These are phyloP conservation scores for Cyclophora albipunctata DNA, from an alignment of 2,888 invertebrate species.

Conservation along the genomic window DNA sequence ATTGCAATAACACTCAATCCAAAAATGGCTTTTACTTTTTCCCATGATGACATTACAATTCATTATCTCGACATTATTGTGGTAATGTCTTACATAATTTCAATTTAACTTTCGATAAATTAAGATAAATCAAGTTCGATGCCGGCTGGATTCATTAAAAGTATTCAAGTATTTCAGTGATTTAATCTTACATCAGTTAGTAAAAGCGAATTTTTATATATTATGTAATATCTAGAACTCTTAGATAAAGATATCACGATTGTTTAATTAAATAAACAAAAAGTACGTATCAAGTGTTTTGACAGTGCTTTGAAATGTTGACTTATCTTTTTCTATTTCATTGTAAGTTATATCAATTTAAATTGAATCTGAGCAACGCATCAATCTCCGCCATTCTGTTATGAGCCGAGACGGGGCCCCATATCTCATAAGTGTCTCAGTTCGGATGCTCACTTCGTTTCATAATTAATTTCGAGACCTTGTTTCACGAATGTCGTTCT, in stretches of 20 bases:
- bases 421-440: constrained; percentile 13
- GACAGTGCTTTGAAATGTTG: no score
- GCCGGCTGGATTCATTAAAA: constrained; percentile 29
- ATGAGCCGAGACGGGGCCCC: constrained; percentile 5
- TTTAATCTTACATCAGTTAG: constrained; percentile 16
- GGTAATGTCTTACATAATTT: constrained; percentile 19
- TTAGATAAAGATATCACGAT: no score
- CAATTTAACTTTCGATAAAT: constrained; percentile 27
- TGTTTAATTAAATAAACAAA: no score
- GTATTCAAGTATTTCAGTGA: constrained; percentile 29
- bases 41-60: constrained; percentile 5
- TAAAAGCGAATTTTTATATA: no score
- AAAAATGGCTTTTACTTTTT: neutral
- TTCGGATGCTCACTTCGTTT: constrained; percentile 7
- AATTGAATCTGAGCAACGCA: neutral
- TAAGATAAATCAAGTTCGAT: constrained; percentile 28
- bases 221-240: no score
- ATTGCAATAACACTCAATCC: neutral
- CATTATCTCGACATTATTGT: constrained; percentile 4
- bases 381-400: constrained; percentile 1
- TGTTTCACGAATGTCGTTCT: constrained; percentile 22
- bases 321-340: no score
- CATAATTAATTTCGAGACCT: constrained; percentile 13
- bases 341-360: no score
- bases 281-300: no score